phyloP scores from a whole-genome alignment of 2,888 invertebrate species.

The Cerastoderma edule region DNA sequence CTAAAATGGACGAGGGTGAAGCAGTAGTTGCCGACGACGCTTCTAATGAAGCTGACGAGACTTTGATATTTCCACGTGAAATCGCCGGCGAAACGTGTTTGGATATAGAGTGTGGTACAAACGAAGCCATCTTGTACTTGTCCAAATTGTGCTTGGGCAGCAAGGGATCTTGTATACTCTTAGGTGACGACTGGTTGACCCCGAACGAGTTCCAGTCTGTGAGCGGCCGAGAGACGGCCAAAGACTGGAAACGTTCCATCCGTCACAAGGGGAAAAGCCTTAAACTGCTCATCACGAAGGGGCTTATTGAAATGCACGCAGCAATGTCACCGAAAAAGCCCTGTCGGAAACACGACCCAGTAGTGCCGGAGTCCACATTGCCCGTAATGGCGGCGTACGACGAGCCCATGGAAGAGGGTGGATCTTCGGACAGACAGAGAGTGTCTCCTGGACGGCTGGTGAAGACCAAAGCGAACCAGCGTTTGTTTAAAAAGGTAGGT shows the following conservation, averaged over 20 bases:
- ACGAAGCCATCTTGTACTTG: conserved; percentile 47
- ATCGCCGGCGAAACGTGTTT: conserved; percentile 32
- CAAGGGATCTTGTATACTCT: conserved; percentile 85
- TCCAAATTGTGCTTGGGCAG: conserved; percentile 77
- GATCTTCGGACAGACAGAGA: not conserved
- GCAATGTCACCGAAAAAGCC: conserved; percentile 13
- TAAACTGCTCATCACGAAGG: conserved; percentile 31
- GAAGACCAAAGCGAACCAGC: not conserved
- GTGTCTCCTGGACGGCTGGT: not conserved
- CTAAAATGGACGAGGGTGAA: not conserved
- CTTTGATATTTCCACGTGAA: conserved; percentile 25
- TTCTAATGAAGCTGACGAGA: not conserved
- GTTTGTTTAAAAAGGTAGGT: conserved; percentile 14
- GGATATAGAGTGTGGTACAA: conserved; percentile 55
- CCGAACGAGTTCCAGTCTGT: conserved; percentile 85
- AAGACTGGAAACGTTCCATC: conserved; percentile 85
- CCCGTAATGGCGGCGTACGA: too few species aligned
- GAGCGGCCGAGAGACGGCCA: conserved; percentile 85
- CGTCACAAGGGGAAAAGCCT: conserved; percentile 82
- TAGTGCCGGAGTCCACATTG: conserved; percentile 7
- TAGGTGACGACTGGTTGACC: conserved; percentile 84
- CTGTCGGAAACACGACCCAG: not conserved
- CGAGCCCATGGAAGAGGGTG: not conserved
- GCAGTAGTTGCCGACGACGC: not conserved
- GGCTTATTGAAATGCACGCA: conserved; percentile 8